phyloP scores from a whole-genome alignment of 2,797 vertebrate species.

The Neostethus bicornis region DNA sequence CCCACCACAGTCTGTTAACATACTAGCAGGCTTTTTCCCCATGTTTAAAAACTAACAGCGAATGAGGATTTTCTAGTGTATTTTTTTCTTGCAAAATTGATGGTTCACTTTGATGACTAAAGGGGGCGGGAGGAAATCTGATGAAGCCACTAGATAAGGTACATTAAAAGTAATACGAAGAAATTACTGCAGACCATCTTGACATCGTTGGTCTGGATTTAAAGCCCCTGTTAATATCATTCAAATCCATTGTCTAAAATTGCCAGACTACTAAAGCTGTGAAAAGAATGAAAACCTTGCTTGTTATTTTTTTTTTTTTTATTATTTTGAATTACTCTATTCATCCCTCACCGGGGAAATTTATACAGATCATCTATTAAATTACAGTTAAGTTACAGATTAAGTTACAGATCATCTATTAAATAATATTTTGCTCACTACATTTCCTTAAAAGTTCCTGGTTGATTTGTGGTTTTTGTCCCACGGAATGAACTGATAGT shows the following conservation, averaged over 20 bases:
- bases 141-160: not conserved
- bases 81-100: not conserved
- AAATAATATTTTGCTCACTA: not conserved
- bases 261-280: no score
- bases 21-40: conserved; percentile 12
- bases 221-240: not conserved
- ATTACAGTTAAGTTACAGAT: no score
- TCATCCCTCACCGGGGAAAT: no score
- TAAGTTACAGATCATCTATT: not conserved
- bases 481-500: not conserved
- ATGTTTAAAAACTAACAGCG: conserved; percentile 10
- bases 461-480: not conserved
- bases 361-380: no score
- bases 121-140: not conserved
- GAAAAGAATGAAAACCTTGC: no score
- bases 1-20: conserved; percentile 27
- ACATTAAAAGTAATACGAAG: not conserved
- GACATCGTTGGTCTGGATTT: not conserved
- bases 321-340: no score
- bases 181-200: not conserved
- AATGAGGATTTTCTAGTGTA: conserved; percentile 5
- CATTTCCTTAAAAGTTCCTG: not conserved
- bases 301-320: no score
- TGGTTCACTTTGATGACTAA: not conserved
- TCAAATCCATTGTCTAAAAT: not conserved